Conservation (phyloP, 2,113 vertebrate genomes). For the Zosterops pallidus region DNA sequence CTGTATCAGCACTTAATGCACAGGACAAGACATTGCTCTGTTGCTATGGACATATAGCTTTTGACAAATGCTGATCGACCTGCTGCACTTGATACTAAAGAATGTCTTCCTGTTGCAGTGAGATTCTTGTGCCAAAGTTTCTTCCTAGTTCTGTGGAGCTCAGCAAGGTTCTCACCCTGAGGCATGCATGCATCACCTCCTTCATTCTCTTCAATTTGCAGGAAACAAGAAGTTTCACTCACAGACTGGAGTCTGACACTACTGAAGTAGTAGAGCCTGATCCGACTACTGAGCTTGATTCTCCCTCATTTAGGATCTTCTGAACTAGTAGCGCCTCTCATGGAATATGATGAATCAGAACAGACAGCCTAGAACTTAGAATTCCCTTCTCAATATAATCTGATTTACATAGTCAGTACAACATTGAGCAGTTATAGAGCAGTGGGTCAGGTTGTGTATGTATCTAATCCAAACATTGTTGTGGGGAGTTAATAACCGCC, state of each 20-base stretch:
- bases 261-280: background rate
- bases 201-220: background rate
- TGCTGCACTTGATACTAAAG: background rate
- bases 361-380: background rate
- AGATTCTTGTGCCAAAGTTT: background rate
- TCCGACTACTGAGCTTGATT: accelerated
- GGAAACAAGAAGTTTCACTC: background rate
- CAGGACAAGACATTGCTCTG: background rate
- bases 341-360: background rate
- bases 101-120: background rate
- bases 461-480: background rate
- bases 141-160: background rate
- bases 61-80: background rate
- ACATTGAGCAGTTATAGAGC: background rate
- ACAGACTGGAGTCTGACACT: background rate
- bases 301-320: background rate
- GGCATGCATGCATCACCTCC: too few species aligned
- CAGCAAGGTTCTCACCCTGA: background rate
- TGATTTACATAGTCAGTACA: background rate
- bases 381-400: background rate
- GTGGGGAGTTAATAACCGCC: background rate
- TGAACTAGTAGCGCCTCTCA: background rate
- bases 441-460: background rate
- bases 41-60: background rate
- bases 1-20: accelerated